Percentiles rank a stretch among this genome's conserved stretches.
These are phyloP conservation scores for Tachina lurida DNA, from an alignment of 2,888 invertebrate species.

Conservation along the genomic window DNA sequence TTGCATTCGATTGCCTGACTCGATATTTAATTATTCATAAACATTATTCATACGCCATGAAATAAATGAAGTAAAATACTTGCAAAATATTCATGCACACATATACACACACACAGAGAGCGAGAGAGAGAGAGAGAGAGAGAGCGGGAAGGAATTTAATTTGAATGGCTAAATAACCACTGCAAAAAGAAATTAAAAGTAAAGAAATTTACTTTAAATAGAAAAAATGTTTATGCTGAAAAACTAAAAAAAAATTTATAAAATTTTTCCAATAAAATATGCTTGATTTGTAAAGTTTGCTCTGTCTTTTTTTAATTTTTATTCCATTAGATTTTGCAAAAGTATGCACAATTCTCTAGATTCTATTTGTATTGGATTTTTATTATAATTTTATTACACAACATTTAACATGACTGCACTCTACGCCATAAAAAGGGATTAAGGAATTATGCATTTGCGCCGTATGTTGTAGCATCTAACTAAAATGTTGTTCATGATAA, in stretches of 20 bases:
- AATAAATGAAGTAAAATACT: conserved; percentile 5
- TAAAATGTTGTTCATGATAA: neutral
- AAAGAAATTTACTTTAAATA: neutral
- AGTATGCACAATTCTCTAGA: neutral
- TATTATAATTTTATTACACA: conserved; percentile 23
- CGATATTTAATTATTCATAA: conserved; percentile 38
- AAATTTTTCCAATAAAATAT: neutral
- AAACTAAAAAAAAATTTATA: neutral
- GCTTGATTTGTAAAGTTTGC: neutral
- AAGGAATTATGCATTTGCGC: neutral
- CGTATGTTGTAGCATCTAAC: neutral
- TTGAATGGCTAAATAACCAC: conserved; percentile 2
- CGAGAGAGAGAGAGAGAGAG: too few relatives aligned
- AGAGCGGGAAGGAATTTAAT: conserved; percentile 10
- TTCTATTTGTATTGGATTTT: conserved; percentile 21
- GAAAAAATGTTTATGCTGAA: neutral
- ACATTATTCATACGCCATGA: conserved; percentile 42
- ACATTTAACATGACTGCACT: neutral
- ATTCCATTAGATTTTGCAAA: neutral
- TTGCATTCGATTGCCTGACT: conserved; percentile 13
- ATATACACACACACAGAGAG: too few relatives aligned
- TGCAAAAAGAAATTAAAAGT: conserved; percentile 1
- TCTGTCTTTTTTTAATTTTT: neutral
- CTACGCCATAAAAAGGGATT: neutral
- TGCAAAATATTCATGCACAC: neutral